Evolutionary conservation across 1,140 invertebrate genomes (phyloP), one percentile per base, ranked within the genome.

Genomic region (Polyergus mexicanus): DNA sequence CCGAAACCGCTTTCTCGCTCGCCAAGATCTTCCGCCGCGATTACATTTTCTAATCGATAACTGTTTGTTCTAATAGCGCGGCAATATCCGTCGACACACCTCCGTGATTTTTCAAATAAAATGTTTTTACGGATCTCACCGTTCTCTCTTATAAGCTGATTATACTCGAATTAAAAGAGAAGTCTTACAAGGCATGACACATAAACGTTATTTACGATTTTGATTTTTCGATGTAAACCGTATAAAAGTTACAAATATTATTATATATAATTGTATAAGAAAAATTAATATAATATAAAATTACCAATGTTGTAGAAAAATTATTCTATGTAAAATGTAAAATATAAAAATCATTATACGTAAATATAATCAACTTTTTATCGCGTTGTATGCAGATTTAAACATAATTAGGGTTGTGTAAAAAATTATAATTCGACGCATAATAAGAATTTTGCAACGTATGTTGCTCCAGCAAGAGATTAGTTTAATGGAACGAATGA

Each of bases 1-100:
- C 84, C 80, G 71, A 88, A 88, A 88, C 58, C 19, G 85, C 51
- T 85, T 81, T 88, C 77, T 69, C 88, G 62, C 77, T 81, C 88
- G 56, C 62, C 77, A 69, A 90, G 74, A 88, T 88, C 72, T 75
- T 85, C 69, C 86, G 66, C 69, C 66, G 76, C 54, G 69, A 85
- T 84, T 89, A 81, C 54, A 85, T 81, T 54, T 35, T 85, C 44
- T 78, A 83, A 85, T 81, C 74, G 72, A 87, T 86, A 28, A 62
- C 78, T 83, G 78, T 81, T 81, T 81, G 28, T 83, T 83, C 54
- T 83, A 74, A 83, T 83, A 83, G 28, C 38, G 13, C 7, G 19
- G 35, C 38, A 44, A 44, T 44, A 58, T 72, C 78, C 22, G 35
- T 60, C 66, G 66, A 51, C 78, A 60, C 66, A 71, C 66, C 66